A percentile compares a stretch with the other conserved stretches of the same genome.
phyloP scores from a whole-genome alignment of 2,888 invertebrate species.

The Panzeria rudis region DNA sequence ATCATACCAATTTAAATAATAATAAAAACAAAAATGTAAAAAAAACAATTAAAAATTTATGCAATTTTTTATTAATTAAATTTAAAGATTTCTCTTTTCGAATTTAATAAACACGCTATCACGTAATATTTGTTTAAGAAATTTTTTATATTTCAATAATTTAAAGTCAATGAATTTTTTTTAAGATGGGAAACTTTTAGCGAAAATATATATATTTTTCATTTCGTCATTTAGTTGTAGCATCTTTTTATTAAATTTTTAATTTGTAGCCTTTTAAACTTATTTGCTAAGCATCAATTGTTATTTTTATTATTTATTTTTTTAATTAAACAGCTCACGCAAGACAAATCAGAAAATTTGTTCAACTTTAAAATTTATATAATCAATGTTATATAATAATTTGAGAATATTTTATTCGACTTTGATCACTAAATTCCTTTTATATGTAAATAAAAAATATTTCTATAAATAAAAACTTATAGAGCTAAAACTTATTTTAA shows the following conservation, averaged over 20 bases:
- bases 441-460: too few species aligned
- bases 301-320: slow-evolving; percentile 20
- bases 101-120: slow-evolving; percentile 21
- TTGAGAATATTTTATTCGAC: neutral
- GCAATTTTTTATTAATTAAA: too few species aligned
- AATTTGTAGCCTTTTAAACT: slow-evolving; percentile 39
- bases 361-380: slow-evolving; percentile 28
- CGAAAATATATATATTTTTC: slow-evolving; percentile 5
- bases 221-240: slow-evolving; percentile 26
- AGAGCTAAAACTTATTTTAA: neutral
- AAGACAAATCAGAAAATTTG: slow-evolving; percentile 22
- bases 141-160: slow-evolving; percentile 42
- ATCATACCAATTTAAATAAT: slow-evolving; percentile 16
- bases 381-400: slow-evolving; percentile 46
- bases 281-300: slow-evolving; percentile 53
- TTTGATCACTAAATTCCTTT: neutral
- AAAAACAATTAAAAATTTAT: slow-evolving; percentile 38
- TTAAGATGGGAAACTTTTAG: slow-evolving; percentile 30
- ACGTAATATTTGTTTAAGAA: slow-evolving; percentile 47
- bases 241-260: slow-evolving; percentile 45
- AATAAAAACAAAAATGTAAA: slow-evolving; percentile 8
- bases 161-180: slow-evolving; percentile 24
- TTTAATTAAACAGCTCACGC: slow-evolving; percentile 40
- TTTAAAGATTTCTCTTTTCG: slow-evolving; percentile 46
- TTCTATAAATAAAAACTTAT: neutral